Conservation (phyloP, 1,140 invertebrate species). For the Leptoteleia sp. region DNA sequence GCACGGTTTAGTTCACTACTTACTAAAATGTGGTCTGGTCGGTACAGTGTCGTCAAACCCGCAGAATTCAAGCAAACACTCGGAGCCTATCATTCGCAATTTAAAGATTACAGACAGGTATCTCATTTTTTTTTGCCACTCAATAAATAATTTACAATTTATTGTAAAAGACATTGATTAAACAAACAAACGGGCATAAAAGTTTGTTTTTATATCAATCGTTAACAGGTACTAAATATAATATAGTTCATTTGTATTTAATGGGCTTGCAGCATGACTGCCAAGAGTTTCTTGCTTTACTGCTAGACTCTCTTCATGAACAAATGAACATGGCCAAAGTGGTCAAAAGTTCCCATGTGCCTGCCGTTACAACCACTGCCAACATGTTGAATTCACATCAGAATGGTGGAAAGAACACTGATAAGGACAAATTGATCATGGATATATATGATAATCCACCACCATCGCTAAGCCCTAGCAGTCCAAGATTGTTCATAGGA, state of each 20-base stretch:
- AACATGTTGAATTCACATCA: slow-evolving; percentile 70
- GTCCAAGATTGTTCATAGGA: slow-evolving; percentile 60
- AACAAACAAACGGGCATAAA: not conserved
- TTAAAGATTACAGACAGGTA: slow-evolving; percentile 84
- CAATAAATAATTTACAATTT: too few species aligned
- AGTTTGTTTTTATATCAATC: not conserved
- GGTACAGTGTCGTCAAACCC: slow-evolving; percentile 83
- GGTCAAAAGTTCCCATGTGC: slow-evolving; percentile 73
- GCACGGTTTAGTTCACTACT: slow-evolving; percentile 83
- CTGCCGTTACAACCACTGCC: slow-evolving; percentile 75
- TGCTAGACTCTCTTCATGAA: slow-evolving; percentile 86
- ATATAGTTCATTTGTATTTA: not conserved
- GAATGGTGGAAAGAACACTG: slow-evolving; percentile 67
- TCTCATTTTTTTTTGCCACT: not conserved
- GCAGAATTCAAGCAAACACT: slow-evolving; percentile 84
- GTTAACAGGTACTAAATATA: too few species aligned
- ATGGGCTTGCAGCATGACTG: slow-evolving; percentile 84
- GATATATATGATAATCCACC: slow-evolving; percentile 71
- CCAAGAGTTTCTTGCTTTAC: slow-evolving; percentile 87
- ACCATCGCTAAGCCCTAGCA: slow-evolving; percentile 63
- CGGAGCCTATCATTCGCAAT: slow-evolving; percentile 84
- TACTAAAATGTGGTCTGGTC: slow-evolving; percentile 85
- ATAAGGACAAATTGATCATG: slow-evolving; percentile 60
- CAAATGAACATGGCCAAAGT: slow-evolving; percentile 83
- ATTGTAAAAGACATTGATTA: too few species aligned